These are phyloP conservation scores for Harpagoxenus sublaevis DNA, from an alignment of 2,888 invertebrate genomes.

Conservation along the genomic window DNA sequence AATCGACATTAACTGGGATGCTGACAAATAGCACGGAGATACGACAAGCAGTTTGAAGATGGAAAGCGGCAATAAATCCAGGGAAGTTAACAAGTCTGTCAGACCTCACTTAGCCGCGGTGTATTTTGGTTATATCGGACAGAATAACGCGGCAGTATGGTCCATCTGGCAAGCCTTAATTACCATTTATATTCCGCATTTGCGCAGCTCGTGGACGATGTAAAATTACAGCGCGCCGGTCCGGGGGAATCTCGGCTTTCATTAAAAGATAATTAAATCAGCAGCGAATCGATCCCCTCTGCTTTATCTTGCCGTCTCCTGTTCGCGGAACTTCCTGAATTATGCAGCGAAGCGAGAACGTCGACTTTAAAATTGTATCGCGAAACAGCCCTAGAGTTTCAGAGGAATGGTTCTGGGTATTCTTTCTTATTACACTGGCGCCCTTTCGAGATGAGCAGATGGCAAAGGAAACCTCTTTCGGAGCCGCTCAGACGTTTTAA, in stretches of 20 bases:
- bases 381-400: constrained; percentile 31
- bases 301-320: constrained; percentile 42
- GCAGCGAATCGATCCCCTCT: constrained; percentile 47
- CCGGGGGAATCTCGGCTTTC: constrained; percentile 48
- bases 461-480: constrained; percentile 28
- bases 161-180: constrained; percentile 57
- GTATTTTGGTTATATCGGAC: constrained; percentile 50
- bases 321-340: constrained; percentile 52
- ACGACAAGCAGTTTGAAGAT: constrained; percentile 13
- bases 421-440: constrained; percentile 33
- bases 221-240: constrained; percentile 43
- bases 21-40: background rate
- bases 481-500: constrained; percentile 20
- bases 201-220: constrained; percentile 29
- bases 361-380: constrained; percentile 57
- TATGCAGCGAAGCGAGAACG: constrained; percentile 45
- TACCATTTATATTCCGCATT: constrained; percentile 53
- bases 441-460: constrained; percentile 33
- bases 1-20: constrained; percentile 15
- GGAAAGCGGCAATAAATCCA: constrained; percentile 45
- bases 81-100: constrained; percentile 56
- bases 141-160: constrained; percentile 47
- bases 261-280: constrained; percentile 59
- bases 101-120: constrained; percentile 51
- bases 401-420: constrained; percentile 23